Evolutionary conservation across 2,888 invertebrate species (phyloP), one percentile per base, ranked within the genome.

Genomic region (Cantharis rufa): DNA sequence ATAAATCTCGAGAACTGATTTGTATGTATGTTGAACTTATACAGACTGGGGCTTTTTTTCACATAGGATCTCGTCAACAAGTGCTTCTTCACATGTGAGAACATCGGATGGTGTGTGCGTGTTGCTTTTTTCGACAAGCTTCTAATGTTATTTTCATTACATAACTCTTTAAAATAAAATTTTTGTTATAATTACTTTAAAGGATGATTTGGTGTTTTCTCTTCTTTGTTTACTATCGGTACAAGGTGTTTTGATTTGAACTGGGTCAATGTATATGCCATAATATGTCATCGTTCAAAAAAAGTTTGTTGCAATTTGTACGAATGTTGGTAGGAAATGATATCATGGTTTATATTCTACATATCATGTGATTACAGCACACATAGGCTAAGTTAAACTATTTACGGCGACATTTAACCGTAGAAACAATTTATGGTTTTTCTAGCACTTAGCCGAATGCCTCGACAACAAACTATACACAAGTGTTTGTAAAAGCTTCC

Each of bases 321-420:
- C 5, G 32, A n/a, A 48, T 48, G 32, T 48, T 16, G 62, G 62
- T 16, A 24, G 72, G 72, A 72, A 72, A 64, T 72, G 72, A 72
- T 72, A 72, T 72, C 72, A 72, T 72, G 61, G 72, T 72, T 72
- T 66, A 48, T 68, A 68, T 72, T 68, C 10, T 61, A n/a, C n/a
- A n/a, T n/a, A 18, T 21, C 66, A 24, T 72, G 61, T 32, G 72
- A 72, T 72, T 18, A 16, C 27, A n/a, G 32, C 32, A 48, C n/a
- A n/a, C 32, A 32, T n/a, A 32, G 32, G 13, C 32, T 7, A 16
- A 27, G 69, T 16, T 32, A 21, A n/a, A 28, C 28, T 15, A 69
- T 69, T 69, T 27, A 69, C 69, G 27, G n/a, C 64, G 64, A 64
- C 64, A 64, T 64, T 64, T 21, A 64, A 64, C 16, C n/a, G 10